Evolutionary conservation across 2,888 invertebrate species (phyloP), one percentile per base, ranked within the genome.

Genomic region (Ceramica pisi): DNA sequence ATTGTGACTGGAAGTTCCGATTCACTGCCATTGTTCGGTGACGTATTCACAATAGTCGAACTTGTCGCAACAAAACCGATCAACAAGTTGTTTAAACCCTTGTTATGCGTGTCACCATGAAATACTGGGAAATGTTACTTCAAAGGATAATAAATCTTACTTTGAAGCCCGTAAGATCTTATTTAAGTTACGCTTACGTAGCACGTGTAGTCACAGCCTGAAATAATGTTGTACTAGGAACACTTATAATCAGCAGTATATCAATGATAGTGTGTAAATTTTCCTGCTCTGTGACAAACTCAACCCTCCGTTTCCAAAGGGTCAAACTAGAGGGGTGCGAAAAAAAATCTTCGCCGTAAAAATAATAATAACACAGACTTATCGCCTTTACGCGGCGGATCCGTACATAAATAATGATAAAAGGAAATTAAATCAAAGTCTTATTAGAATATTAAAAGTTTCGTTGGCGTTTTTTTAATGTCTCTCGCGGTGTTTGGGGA

Each of bases 381-480:
- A 95, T 92, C 94, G 94, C 92, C 93, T 94, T 89, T 86, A 92
- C 92, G 89, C 92, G 90, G 89, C 87, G 92, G 91, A 90, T 75
- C 90, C 93, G 92, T 95, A 93, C 96, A 96, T 96, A 95, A 96
- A 96, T 96, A 96, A 96, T 95, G 94, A 95, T 96, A 95, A 96
- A 96, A 90, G 92, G 94, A 95, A 96, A 95, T 96, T 96, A 96
- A 95, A 96, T 96, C 95, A 95, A 95, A 94, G 92, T 94, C 95
- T 95, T 95, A 95, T 95, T 94, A 95, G 90, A 92, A 94, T 94
- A 95, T 96, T 96, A 95, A 96, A 96, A 96, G 94, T 95, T 95
- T 89, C 86, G 90, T 88, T 91, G 93, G 93, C 92, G 90, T 93
- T 93, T 94, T 92, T 95, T 94, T 95, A 95, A 95, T 95, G 95